Base-by-base conservation (phyloP, 1,140 invertebrate genomes). In the Microplitis demolitor region DNA sequence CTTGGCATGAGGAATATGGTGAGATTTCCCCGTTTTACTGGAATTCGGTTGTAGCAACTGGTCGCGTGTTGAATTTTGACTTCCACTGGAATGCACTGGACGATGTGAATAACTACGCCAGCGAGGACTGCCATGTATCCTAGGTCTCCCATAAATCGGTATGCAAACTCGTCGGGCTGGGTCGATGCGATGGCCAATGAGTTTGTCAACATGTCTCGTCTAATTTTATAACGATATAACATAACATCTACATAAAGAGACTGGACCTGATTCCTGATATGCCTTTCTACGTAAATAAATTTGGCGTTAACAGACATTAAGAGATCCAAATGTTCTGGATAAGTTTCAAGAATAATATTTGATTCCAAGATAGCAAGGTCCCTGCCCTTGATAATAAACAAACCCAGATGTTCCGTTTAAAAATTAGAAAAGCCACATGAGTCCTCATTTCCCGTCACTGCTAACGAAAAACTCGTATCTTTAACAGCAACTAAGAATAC, bases 341-440 rank as follows among this genome's bases (percentile, higher is more conserved):
- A 11, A 0, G 62, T 61, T 9, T 14, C 4, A 34, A 77, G 66
- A 50, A n/a, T 73, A 68, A 33, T 50, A 63, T 63, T 76, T 63
- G 51, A 77, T 74, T 72, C 73, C 13, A 73, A 24, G 13, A 4
- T 0, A 34, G 3, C 13, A 3, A 56, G 13, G 31, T 66, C 16
- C 11, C 2, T 69, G 4, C 31, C 2, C 69, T 82, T 74, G 0
- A 78, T 6, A 8, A 82, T 77, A 5, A 80, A 68, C 0, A 79
- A 24, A 68, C 74, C 74, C 3, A 71, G 76, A 54, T 79, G 76
- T 61, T 80, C 78, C 0, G 78, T 78, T 14, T 4, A n/a, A 6
- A 69, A n/a, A 2, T 78, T 11, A 50, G 8, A 56, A 4, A 64
- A 54, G 0, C 76, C 76, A 35, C 76, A 77, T 35, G 66, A 4